Evolutionary conservation across 2,797 vertebrate species (phyloP).

Genomic region (Cyprinella venusta): DNA sequence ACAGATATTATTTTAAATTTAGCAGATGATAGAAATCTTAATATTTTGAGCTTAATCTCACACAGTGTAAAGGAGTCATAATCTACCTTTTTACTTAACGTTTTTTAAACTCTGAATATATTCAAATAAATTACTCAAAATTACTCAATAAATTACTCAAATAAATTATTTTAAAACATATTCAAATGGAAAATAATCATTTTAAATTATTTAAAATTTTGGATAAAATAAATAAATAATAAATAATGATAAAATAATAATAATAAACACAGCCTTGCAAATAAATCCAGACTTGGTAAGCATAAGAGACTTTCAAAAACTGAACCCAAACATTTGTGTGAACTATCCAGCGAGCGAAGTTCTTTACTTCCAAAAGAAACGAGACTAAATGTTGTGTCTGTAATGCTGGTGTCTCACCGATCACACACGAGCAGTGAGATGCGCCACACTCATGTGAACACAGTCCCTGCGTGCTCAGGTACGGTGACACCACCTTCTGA

Average conservation of each 20-base stretch:
- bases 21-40: background rate
- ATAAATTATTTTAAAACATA: too few species aligned
- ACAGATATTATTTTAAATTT: background rate
- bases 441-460: slow-evolving; percentile 85
- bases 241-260: too few species aligned
- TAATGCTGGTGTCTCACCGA: slow-evolving; percentile 77
- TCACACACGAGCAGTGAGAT: slow-evolving; percentile 81
- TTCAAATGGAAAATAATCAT: too few species aligned
- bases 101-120: background rate
- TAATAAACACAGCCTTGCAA: background rate
- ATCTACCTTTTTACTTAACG: background rate
- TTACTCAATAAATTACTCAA: too few species aligned
- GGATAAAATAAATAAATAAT: too few species aligned
- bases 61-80: background rate
- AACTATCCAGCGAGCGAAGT: background rate
- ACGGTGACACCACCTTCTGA: slow-evolving; percentile 97
- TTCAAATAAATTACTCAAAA: too few species aligned
- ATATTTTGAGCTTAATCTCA: background rate
- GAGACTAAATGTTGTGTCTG: background rate
- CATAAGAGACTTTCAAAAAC: background rate
- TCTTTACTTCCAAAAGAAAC: background rate
- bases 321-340: background rate
- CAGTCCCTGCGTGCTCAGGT: slow-evolving; percentile 93
- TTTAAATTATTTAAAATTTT: too few species aligned
- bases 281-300: background rate